Conservation (phyloP, 2,797 vertebrate species). For the Alauda arvensis region DNA sequence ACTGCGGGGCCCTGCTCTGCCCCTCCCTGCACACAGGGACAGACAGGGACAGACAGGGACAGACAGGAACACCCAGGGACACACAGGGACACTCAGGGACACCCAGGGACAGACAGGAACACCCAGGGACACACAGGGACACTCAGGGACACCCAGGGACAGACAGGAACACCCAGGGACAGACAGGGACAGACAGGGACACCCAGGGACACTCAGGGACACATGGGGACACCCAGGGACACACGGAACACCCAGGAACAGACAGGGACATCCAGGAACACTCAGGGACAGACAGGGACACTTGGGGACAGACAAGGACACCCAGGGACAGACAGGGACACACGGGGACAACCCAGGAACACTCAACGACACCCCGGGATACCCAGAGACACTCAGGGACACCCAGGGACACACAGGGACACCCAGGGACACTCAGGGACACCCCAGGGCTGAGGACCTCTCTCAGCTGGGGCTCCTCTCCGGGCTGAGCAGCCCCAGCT, state of each 20-base stretch:
- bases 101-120: background rate
- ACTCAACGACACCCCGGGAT: background rate
- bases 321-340: too few relatives aligned
- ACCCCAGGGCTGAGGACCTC: background rate
- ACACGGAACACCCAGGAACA: too few relatives aligned
- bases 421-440: background rate
- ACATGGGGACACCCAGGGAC: accelerated
- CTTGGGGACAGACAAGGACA: background rate
- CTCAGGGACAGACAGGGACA: accelerated
- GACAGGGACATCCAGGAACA: background rate
- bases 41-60: too few relatives aligned
- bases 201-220: background rate
- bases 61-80: background rate
- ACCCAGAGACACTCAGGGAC: background rate
- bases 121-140: too few relatives aligned
- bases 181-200: too few relatives aligned
- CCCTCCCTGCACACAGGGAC: background rate
- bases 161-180: too few relatives aligned
- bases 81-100: accelerated
- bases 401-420: background rate
- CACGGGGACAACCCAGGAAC: accelerated
- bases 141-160: too few relatives aligned
- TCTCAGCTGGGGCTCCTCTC: background rate
- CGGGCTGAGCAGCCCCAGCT: background rate
- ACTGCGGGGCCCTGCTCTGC: background rate